Evolutionary conservation across 2,113 vertebrate species (phyloP), one percentile per base, ranked within the genome.

Genomic region (Vulpes ferrilata): DNA sequence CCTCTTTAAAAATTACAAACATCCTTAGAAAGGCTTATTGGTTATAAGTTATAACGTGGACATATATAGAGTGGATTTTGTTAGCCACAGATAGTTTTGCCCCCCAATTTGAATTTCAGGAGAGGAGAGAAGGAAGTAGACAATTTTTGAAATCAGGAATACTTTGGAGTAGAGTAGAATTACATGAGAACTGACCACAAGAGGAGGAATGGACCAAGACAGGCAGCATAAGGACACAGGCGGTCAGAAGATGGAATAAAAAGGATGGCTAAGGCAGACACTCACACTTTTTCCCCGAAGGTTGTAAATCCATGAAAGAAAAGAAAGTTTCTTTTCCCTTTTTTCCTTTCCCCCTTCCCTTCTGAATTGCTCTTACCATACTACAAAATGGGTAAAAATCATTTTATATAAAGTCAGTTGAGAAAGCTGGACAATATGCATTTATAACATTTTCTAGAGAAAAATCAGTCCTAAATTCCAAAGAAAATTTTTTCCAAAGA

Each of bases 1-100:
- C 17, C 35, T 81, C 38, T 86, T 89, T 74, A 81, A 91, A 90
- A 95, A 76, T 71, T 81, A 76, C 13, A 78, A 88, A 81, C 11
- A 62, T 25, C 55, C 38, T 23, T 57, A 85, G 64, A 69, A 96
- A 93, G 57, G 11, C 4, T 57, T 62, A 16, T 6, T 93, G 8
- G 55, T 16, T 76, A 27, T 51, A 74, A 79, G 43, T 71, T 59
- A 85, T 81, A 67, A n/a, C 30, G 30, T n/a, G 15, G 15, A 67
- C 25, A 30, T 38, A 74, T 22, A 74, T 1, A 53, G 20, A 2
- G 30, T 32, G 78, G 69, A 74, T 81, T 91, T 32, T 38, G 95
- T 91, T 23, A 67, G 25, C 69, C 20, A n/a, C 10, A 74, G 6
- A 76, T 17, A 48, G 64, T 35, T 96, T 74, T 65, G 59, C 20